Evolutionary conservation across 2,113 vertebrate species (phyloP), one percentile per base, ranked within the genome.

Genomic region (Lichenostomus cassidix): DNA sequence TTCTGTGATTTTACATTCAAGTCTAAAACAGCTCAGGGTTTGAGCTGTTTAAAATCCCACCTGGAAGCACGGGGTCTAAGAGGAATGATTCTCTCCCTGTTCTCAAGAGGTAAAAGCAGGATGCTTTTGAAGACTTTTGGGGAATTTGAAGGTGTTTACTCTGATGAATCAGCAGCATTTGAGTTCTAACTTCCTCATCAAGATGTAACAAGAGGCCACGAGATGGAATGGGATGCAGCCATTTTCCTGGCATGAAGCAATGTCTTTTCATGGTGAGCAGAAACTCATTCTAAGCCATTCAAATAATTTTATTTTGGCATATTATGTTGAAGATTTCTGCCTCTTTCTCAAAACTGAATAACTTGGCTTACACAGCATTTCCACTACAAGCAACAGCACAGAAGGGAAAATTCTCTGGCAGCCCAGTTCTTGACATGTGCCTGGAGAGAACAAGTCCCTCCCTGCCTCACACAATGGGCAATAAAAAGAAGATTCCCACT

Each of bases 11-110:
- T 24, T 44, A 33, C 64, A 42, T 50, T 56, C 10, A 42, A 89
- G 44, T 35, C 49, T 83, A 17, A 82, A 70, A 37, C 0, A 8
- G 27, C 6, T 27, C 21, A 53, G 6, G 19, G 23, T 71, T 67
- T 47, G 7, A 95, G 49, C 9, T 52, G 19, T 59, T n/a, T 44
- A 28, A 5, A 42, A 71, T 12, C 16, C 80, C 50, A 37, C 5
- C 44, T 37, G 6, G 18, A 68, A 75, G 22, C 5, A 27, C 0
- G 2, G 14, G 18, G 15, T 14, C 35, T 39, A 56, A 5, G 2
- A 71, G 20, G 25, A 53, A 82, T 67, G 8, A 27, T 22, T 55
- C 29, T 37, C n/a, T 58, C 25, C 12, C 29, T 53, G 28, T 1
- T 88, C 62, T 41, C 6, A 42, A 52, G 20, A 86, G 49, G 29